Percentiles rank a stretch among this genome's conserved stretches.
phyloP scores from a whole-genome alignment of 2,797 vertebrate genomes.

The Poecilia gillii region DNA sequence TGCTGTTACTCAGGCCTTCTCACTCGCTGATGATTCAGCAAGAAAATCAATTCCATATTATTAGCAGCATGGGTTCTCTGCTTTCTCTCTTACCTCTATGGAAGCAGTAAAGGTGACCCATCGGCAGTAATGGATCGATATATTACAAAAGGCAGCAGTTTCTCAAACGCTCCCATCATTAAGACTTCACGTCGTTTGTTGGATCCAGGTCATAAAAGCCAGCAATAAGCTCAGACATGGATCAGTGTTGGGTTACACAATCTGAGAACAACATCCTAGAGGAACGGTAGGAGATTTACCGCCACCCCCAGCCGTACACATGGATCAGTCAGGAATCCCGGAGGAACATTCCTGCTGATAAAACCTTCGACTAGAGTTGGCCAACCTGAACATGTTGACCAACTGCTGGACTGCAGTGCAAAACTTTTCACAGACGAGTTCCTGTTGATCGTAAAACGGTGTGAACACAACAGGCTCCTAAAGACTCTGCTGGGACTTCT shows the following conservation, averaged over 20 bases:
- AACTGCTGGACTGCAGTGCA: neutral
- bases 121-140: neutral
- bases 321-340: neutral
- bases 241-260: neutral
- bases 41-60: neutral
- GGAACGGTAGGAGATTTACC: neutral
- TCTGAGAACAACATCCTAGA: neutral
- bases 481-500: neutral
- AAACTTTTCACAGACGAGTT: neutral
- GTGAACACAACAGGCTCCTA: neutral
- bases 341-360: neutral
- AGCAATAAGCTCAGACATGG: neutral
- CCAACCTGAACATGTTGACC: neutral
- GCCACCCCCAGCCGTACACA: neutral
- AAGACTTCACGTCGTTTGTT: neutral
- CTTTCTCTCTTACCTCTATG: neutral
- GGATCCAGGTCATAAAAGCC: neutral
- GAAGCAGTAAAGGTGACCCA: neutral
- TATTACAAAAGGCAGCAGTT: neutral
- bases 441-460: neutral
- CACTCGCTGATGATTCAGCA: neutral
- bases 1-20: neutral
- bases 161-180: neutral
- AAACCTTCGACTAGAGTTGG: neutral
- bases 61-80: neutral